These are phyloP conservation scores for Acronicta leporina DNA, from an alignment of 2,888 invertebrate genomes.

Conservation along the genomic window DNA sequence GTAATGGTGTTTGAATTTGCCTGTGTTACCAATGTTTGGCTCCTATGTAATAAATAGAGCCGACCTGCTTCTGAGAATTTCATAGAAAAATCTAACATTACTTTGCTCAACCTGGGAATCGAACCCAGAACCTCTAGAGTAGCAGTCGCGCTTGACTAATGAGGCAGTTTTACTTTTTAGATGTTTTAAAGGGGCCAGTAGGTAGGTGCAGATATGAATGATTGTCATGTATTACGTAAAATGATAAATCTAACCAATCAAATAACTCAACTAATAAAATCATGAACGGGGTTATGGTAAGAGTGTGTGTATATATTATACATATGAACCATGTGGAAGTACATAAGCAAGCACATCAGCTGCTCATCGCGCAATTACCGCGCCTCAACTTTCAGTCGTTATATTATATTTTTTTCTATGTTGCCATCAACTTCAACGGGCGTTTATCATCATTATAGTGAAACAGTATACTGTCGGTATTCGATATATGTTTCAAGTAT, in stretches of 20 bases:
- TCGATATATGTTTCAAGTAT: conserved; percentile 50
- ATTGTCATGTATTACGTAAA: conserved; percentile 45
- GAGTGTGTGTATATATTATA: conserved; percentile 36
- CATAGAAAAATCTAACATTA: too few species aligned
- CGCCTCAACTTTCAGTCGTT: conserved; percentile 46
- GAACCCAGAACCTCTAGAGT: too few species aligned
- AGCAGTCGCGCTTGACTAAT: too few species aligned
- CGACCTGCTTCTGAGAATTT: too few species aligned
- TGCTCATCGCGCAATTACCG: conserved; percentile 25
- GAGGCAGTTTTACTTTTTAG: background rate
- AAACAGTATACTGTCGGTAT: conserved; percentile 41
- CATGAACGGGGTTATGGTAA: conserved; percentile 42
- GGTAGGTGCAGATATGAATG: conserved; percentile 35
- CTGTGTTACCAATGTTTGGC: too few species aligned
- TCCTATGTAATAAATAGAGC: too few species aligned
- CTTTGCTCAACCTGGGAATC: too few species aligned
- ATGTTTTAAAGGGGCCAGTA: conserved; percentile 27
- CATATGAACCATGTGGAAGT: conserved; percentile 13
- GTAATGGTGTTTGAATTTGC: too few species aligned
- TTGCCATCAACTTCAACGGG: conserved; percentile 20
- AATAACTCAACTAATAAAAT: conserved; percentile 41
- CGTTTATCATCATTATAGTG: conserved; percentile 45
- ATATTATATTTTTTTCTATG: conserved; percentile 29
- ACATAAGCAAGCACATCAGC: conserved; percentile 11
- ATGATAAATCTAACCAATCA: conserved; percentile 36